Conservation (phyloP, 2,888 invertebrate species). For the Diploptera punctata region DNA sequence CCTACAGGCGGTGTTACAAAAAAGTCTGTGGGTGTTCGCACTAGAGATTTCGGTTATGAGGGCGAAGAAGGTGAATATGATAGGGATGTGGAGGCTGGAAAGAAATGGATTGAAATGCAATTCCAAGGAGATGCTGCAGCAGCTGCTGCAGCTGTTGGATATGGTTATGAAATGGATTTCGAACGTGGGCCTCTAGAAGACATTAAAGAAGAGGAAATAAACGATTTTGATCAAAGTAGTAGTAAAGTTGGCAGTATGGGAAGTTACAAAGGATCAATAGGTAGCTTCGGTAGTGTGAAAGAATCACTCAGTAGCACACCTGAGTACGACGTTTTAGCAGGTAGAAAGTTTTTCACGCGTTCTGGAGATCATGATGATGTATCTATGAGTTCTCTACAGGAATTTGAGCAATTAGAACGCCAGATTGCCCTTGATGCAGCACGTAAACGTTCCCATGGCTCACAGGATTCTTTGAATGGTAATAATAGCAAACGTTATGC, state of each 20-base stretch:
- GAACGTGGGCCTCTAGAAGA: slow-evolving; percentile 87
- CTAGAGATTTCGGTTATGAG: slow-evolving; percentile 47
- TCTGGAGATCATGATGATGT: slow-evolving; percentile 90
- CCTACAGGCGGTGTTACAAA: slow-evolving; percentile 49
- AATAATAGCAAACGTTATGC: slow-evolving; percentile 75
- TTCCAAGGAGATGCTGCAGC: slow-evolving; percentile 74
- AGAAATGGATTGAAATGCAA: slow-evolving; percentile 91
- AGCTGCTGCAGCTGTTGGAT: slow-evolving; percentile 64
- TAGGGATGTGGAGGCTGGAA: slow-evolving; percentile 68
- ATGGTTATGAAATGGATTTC: slow-evolving; percentile 77
- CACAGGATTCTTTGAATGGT: slow-evolving; percentile 82
- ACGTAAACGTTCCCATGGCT: slow-evolving; percentile 70
- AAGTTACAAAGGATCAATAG: slow-evolving; percentile 71
- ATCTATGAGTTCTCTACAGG: slow-evolving; percentile 91
- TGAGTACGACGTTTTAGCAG: slow-evolving; percentile 85
- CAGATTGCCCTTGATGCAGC: slow-evolving; percentile 80
- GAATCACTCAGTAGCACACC: slow-evolving; percentile 92
- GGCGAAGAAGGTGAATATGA: slow-evolving; percentile 58
- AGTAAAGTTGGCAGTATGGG: slow-evolving; percentile 78
- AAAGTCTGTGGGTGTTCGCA: slow-evolving; percentile 36
- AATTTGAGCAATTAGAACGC: slow-evolving; percentile 91
- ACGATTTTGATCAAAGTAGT: slow-evolving; percentile 78
- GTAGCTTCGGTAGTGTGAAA: slow-evolving; percentile 81
- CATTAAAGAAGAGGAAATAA: slow-evolving; percentile 90
- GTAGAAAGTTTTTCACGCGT: slow-evolving; percentile 81